Percentiles rank a stretch among this genome's conserved stretches.
phyloP scores from a whole-genome alignment of 2,888 invertebrate genomes.

The Actias luna region DNA sequence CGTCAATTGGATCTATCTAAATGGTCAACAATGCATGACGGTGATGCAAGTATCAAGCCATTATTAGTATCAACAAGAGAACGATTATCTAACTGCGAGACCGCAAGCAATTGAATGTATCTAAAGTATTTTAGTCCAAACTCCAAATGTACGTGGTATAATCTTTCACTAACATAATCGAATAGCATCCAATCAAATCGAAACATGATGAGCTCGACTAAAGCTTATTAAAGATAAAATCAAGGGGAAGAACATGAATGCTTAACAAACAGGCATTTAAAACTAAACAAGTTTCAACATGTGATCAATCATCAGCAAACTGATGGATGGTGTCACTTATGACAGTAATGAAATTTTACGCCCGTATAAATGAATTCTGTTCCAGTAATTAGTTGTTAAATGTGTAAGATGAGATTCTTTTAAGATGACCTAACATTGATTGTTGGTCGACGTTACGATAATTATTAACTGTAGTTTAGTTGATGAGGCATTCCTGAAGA shows the following conservation, averaged over 20 bases:
- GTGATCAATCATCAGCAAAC: conserved; percentile 65
- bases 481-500: neutral
- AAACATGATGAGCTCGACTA: conserved; percentile 34
- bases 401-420: conserved; percentile 21
- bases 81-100: too few species aligned
- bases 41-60: too few species aligned
- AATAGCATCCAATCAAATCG: conserved; percentile 25
- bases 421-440: conserved; percentile 2
- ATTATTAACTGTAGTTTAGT: conserved; percentile 1
- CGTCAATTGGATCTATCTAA: too few species aligned
- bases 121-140: too few species aligned
- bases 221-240: conserved; percentile 28
- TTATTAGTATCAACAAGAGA: too few species aligned
- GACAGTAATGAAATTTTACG: conserved; percentile 71
- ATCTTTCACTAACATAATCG: conserved; percentile 13
- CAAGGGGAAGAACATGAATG: conserved; percentile 47
- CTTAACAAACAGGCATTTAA: conserved; percentile 63
- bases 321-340: conserved; percentile 60
- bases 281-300: conserved; percentile 56
- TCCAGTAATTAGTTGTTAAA: conserved; percentile 42
- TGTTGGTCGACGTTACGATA: neutral
- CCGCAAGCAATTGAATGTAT: too few species aligned
- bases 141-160: neutral
- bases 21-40: too few species aligned
- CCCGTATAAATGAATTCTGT: conserved; percentile 57